These are phyloP conservation scores for Scartelaos histophorus DNA, from an alignment of 2,113 vertebrate species.

Conservation along the genomic window DNA sequence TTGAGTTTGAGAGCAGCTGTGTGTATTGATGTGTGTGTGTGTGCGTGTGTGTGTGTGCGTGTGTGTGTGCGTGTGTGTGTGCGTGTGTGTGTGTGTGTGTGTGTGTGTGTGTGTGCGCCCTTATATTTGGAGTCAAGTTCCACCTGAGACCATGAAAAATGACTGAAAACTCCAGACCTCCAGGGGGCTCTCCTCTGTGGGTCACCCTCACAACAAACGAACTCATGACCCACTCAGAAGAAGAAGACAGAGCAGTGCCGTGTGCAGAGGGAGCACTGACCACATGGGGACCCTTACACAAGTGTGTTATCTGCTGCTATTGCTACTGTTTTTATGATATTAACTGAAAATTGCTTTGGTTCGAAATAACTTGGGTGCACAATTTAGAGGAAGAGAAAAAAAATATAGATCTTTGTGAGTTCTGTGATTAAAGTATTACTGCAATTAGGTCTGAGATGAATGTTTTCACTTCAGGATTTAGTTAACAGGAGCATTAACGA, in stretches of 20 bases:
- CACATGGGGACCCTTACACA: neutral
- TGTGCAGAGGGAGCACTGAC: neutral
- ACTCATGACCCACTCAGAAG: neutral
- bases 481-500: too few relatives aligned
- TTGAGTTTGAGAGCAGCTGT: constrained; percentile 27
- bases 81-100: too few relatives aligned
- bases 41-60: constrained; percentile 3
- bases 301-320: too few relatives aligned
- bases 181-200: constrained; percentile 9
- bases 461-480: too few relatives aligned
- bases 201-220: constrained; percentile 1
- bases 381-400: too few relatives aligned
- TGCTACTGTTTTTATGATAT: too few relatives aligned
- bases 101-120: neutral
- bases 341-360: too few relatives aligned
- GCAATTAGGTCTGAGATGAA: too few relatives aligned
- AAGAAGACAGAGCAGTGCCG: neutral
- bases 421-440: too few relatives aligned
- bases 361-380: too few relatives aligned
- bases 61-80: too few relatives aligned
- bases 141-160: constrained; percentile 39
- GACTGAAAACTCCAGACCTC: constrained; percentile 21
- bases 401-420: too few relatives aligned
- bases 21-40: neutral
- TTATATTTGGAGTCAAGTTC: constrained; percentile 25